phyloP scores from a whole-genome alignment of 2,888 invertebrate species.

The Tetragonisca angustula region DNA sequence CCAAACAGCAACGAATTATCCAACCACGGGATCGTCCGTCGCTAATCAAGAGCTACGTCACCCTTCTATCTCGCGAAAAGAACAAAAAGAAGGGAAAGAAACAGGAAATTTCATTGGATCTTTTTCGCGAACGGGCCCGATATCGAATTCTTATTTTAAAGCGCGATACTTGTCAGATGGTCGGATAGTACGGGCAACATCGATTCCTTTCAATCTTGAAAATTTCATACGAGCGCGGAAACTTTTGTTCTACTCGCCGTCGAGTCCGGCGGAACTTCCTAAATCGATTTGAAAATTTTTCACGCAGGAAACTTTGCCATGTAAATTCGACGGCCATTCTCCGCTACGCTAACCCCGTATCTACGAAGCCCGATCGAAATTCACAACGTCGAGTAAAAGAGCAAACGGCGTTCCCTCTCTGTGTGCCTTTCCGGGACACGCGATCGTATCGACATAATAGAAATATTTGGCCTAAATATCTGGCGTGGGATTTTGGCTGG shows the following conservation, averaged over 20 bases:
- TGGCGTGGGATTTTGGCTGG: constrained; percentile 59
- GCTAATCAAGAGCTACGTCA: not conserved
- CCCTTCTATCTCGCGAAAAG: too few relatives aligned
- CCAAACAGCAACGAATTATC: constrained; percentile 30
- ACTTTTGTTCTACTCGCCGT: constrained; percentile 39
- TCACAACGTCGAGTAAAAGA: not conserved
- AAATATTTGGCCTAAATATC: constrained; percentile 76
- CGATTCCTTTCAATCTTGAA: constrained; percentile 31
- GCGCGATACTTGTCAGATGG: constrained; percentile 15
- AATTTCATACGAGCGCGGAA: constrained; percentile 21
- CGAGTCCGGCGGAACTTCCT: constrained; percentile 20
- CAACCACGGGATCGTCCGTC: not conserved
- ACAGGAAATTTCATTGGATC: not conserved
- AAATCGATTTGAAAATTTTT: constrained; percentile 50
- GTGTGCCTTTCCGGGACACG: constrained; percentile 8
- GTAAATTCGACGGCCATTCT: constrained; percentile 44
- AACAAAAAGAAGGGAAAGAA: not conserved
- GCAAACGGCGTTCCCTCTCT: not conserved
- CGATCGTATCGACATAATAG: constrained; percentile 53
- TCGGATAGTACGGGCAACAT: not conserved
- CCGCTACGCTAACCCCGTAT: not conserved
- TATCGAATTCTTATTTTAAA: constrained; percentile 26
- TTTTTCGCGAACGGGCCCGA: not conserved
- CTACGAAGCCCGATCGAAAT: constrained; percentile 8
- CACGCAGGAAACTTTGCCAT: constrained; percentile 20